Evolutionary conservation across 2,888 invertebrate genomes (phyloP).

Genomic region (Hydraecia micacea): DNA sequence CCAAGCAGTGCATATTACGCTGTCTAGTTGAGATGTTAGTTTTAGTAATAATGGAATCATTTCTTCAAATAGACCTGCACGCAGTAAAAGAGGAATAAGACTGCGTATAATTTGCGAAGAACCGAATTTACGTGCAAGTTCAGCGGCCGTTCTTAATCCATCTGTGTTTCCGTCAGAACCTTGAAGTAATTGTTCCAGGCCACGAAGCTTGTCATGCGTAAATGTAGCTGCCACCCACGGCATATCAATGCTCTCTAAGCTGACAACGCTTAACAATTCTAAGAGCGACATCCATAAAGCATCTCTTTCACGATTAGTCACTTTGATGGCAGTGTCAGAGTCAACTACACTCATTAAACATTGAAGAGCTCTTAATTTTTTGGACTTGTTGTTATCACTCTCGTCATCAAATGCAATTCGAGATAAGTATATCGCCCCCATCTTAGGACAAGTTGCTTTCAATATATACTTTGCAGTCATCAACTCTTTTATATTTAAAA

Average conservation of each 20-base stretch:
- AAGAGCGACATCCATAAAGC: conserved; percentile 85
- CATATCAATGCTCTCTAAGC: conserved; percentile 86
- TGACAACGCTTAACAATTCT: conserved; percentile 83
- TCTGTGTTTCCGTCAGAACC: conserved; percentile 78
- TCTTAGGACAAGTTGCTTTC: conserved; percentile 88
- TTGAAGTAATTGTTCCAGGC: conserved; percentile 83
- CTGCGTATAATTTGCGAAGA: conserved; percentile 75
- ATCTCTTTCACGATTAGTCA: conserved; percentile 83
- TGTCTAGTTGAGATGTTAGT: conserved; percentile 78
- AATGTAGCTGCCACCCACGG: conserved; percentile 87
- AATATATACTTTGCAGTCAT: conserved; percentile 88
- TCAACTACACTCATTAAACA: conserved; percentile 88
- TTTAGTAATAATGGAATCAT: conserved; percentile 84
- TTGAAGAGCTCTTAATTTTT: conserved; percentile 87
- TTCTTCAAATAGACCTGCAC: conserved; percentile 81
- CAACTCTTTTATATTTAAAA: conserved; percentile 81
- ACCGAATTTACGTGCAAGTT: conserved; percentile 81
- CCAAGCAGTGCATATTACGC: conserved; percentile 83
- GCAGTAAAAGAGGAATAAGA: conserved; percentile 79
- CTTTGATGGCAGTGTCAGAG: conserved; percentile 85
- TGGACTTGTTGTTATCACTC: conserved; percentile 85
- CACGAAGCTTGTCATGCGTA: conserved; percentile 82
- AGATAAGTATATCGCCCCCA: conserved; percentile 88
- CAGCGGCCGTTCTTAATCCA: conserved; percentile 81
- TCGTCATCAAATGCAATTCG: conserved; percentile 88